Base-by-base conservation (phyloP, 2,113 vertebrate species). In the Puntigrus tetrazona region DNA sequence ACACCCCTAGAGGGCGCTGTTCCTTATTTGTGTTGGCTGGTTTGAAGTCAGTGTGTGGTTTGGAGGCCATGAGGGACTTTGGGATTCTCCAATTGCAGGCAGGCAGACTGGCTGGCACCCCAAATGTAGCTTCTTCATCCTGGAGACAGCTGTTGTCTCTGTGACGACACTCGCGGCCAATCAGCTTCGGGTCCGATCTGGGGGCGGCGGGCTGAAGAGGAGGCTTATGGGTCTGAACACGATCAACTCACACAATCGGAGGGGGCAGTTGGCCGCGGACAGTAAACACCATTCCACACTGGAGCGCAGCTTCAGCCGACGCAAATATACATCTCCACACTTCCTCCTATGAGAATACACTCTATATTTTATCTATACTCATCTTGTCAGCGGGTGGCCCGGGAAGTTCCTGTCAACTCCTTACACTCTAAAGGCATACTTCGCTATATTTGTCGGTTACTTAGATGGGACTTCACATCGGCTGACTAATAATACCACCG, bases 51-150 rank as follows among this genome's bases (percentile, higher is more conserved):
- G 86, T 88, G 89, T 90, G 89, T 89, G 90, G 89, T 89, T 72
- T 88, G 92, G 92, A 92, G 87, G 81, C 88, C 90, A 86, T 86
- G 34, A 27, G 88, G 89, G 89, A 92, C 93, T 91, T 87, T 87
- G 93, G 93, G 93, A 94, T 92, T 92, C 91, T 95, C 93, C 92
- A 92, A 88, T 91, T 94, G 95, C 95, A 95, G 92, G 94, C 94
- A 91, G 94, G 93, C 94, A 96, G 95, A 96, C 95, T 94, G 95
- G 94, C 96, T 95, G 95, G 96, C 96, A 96, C 95, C 95, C 95
- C 93, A 90, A 92, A 92, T 94, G 94, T 92, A 94, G 93, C 94
- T 94, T 94, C 93, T 94, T 94, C 94, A 94, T 94, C 93, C 93
- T 90, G 86, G 92, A 94, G 92, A 94, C 94, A 94, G 94, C 94